Evolutionary conservation across 2,888 invertebrate genomes (phyloP).

Genomic region (Drosophila phalerata): DNA sequence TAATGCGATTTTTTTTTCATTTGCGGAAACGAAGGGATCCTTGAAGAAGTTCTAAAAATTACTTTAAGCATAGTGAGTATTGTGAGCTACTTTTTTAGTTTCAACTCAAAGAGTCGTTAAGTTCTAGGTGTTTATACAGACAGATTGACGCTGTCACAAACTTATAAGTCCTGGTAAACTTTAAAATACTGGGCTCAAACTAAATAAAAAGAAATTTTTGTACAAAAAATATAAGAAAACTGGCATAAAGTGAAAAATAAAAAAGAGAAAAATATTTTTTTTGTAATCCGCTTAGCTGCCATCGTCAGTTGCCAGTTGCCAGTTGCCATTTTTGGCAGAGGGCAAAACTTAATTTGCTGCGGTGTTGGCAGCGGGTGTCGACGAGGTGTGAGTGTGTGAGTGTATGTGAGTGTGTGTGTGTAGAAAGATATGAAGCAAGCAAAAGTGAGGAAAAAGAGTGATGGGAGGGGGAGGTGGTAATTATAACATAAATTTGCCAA

Average conservation of each 20-base stretch:
- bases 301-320: conserved; percentile 50
- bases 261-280: conserved; percentile 31
- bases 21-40: no score
- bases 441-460: no score
- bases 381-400: conserved; percentile 4
- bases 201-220: not conserved
- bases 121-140: not conserved
- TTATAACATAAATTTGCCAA: conserved; percentile 76
- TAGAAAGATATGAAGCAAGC: not conserved
- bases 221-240: conserved; percentile 28
- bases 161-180: not conserved
- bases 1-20: no score
- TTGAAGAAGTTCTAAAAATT: no score
- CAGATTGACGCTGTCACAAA: not conserved
- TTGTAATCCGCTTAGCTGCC: conserved; percentile 78
- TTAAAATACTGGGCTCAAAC: not conserved
- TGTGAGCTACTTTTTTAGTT: no score
- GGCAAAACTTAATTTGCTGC: conserved; percentile 75
- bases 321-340: conserved; percentile 51
- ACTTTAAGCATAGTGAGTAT: no score
- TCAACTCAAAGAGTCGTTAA: no score
- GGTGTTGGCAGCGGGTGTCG: conserved; percentile 29
- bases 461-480: conserved; percentile 46
- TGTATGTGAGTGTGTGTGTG: conserved; percentile 1
- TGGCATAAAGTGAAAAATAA: conserved; percentile 5